Evolutionary conservation across 1,140 invertebrate genomes (phyloP), one percentile per base, ranked within the genome.

Genomic region (Drosophila virilis): DNA sequence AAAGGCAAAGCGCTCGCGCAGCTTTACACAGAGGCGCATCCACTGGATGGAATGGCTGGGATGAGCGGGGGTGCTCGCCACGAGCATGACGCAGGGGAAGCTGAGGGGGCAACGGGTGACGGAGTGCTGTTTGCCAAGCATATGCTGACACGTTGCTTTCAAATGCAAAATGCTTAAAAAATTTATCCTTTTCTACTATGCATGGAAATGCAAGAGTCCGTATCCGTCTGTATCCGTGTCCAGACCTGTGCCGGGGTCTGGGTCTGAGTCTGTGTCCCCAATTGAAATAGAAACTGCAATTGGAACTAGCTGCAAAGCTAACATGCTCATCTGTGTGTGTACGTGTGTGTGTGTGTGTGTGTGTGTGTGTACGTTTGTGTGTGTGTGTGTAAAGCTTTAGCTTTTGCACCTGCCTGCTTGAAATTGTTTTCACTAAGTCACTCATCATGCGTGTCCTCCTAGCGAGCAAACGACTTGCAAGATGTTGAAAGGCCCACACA

Each of bases 391-490:
- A 6, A 33, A n/a, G 8, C 2, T 50, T 45, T 55, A 13, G 35
- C 33, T 60, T 50, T 66, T 50, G 52, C 59, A 74, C 80, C 68
- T 68, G 59, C 37, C 57, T 32, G 52, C 37, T 68, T 64, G 70
- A 88, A 88, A 85, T 82, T 78, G 70, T 88, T 88, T 82, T 73
- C 62, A 78, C 83, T 72, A 81, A 85, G 74, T 78, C 83, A 78
- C 78, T 76, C 83, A 88, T 82, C 82, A 88, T 75, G 66, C 55
- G 62, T 77, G 59, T 70, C 35, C 46, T 54, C 33, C 46, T 42
- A 38, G 60, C 59, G 13, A 62, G 51, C 57, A 48, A 62, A 50
- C 32, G 9, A 45, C 51, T 70, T 65, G 73, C 9, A 61, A 64
- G 76, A 59, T 57, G 71, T 32, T 76, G 72, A 76, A 73, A 73